Conservation (phyloP, 2,888 invertebrate species). For the Sinhomidia bicolor region DNA sequence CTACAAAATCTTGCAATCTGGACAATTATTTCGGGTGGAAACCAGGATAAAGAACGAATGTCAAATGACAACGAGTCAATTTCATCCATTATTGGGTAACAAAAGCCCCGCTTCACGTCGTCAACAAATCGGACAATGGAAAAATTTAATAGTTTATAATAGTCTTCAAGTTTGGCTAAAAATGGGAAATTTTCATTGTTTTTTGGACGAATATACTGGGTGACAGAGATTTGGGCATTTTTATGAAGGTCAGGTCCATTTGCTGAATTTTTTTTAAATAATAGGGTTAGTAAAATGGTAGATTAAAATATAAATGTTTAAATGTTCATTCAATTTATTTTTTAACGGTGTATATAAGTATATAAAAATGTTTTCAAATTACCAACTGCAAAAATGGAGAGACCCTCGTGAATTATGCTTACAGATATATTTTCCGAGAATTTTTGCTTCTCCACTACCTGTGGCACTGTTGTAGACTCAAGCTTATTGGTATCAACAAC, state of each 20-base stretch:
- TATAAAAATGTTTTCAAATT: too few relatives aligned
- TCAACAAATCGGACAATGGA: slow-evolving; percentile 24
- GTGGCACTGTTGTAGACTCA: neutral
- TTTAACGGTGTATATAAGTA: too few relatives aligned
- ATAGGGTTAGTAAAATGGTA: neutral
- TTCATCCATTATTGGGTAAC: slow-evolving; percentile 63
- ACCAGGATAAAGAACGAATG: slow-evolving; percentile 46
- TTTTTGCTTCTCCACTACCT: slow-evolving; percentile 6
- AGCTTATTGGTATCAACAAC: too few relatives aligned
- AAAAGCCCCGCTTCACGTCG: slow-evolving; percentile 52
- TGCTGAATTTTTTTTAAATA: too few relatives aligned
- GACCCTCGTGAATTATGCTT: slow-evolving; percentile 51
- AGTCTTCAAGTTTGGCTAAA: slow-evolving; percentile 36
- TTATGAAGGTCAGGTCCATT: slow-evolving; percentile 38
- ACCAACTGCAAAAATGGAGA: slow-evolving; percentile 45
- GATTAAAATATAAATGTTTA: neutral
- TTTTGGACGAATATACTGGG: neutral
- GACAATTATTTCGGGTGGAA: slow-evolving; percentile 62
- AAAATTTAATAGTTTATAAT: neutral
- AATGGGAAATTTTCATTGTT: neutral
- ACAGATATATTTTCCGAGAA: slow-evolving; percentile 46
- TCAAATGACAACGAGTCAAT: slow-evolving; percentile 57
- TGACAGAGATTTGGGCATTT: slow-evolving; percentile 25
- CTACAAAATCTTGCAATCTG: slow-evolving; percentile 51
- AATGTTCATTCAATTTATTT: too few relatives aligned